Base-by-base conservation (phyloP, 2,797 vertebrate genomes). In the Rallus crepitans region DNA sequence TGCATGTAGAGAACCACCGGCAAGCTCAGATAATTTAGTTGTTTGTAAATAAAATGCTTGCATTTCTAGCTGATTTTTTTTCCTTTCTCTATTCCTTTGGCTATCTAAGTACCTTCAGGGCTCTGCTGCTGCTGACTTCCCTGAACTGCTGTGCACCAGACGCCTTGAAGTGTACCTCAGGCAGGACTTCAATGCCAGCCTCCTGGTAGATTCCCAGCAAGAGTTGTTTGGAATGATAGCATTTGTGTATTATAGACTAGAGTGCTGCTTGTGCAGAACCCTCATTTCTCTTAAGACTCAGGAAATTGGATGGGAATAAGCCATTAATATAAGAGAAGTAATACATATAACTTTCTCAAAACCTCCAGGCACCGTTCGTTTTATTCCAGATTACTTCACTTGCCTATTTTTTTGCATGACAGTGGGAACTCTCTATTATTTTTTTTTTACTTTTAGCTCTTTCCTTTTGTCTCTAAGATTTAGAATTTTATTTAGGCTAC, bases 181-280 rank as follows among this genome's bases (percentile, higher is more conserved):
- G 24, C 15, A 64, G 9, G 23, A 11, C 19, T 68, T 87, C 33
- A 57, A 0, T 2, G 1, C 12, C 37, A 82, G 16, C 12, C 13
- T 24, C 39, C 35, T 19, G 6, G 11, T 19, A 25, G n/a, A 14
- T 55, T 79, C 68, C 35, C 42, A 57, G 31, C 14, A 48, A n/a
- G 39, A 73, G 13, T 69, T 70, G 18, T 30, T 73, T 0, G 0
- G 33, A 10, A 18, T 45, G 30, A 5, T 53, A 35, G 15, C 0
- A 0, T 20, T 1, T 39, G 12, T 2, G 0, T 35, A 21, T 56
- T 23, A 35, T 1, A 73, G 40, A 65, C 61, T 48, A 75, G 18
- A 76, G 11, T 5, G 87, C 11, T 3, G 3, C 6, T 70, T 77
- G 7, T 37, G 28, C 21, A 92, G 60, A 73, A 11, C 10, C 9